Conservation (phyloP, 1,140 invertebrate species). For the Telenomus remus region DNA sequence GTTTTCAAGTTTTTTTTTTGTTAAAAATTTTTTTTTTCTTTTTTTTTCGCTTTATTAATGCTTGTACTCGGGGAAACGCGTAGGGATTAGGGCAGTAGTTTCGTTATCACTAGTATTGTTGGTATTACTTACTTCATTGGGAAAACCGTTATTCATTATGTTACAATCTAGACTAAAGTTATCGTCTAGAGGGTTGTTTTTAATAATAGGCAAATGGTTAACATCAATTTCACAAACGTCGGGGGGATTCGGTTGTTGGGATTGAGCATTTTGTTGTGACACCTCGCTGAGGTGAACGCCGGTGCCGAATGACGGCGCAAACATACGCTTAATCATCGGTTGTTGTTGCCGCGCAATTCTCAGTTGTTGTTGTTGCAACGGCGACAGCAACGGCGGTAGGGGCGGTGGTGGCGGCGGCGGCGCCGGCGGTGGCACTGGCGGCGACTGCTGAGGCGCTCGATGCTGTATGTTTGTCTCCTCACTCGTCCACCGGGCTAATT, state of each 20-base stretch:
- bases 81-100: constrained; percentile 73
- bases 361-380: constrained; percentile 51
- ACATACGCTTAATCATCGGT: constrained; percentile 64
- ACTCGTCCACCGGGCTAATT: constrained; percentile 93
- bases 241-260: constrained; percentile 67
- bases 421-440: constrained; percentile 53
- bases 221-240: constrained; percentile 70
- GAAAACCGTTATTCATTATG: constrained; percentile 71
- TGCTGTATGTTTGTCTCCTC: constrained; percentile 84
- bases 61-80: constrained; percentile 76
- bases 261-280: constrained; percentile 69
- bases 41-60: constrained; percentile 68
- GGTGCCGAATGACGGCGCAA: constrained; percentile 67
- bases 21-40: constrained; percentile 17
- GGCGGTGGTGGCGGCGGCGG: constrained; percentile 9
- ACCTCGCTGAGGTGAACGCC: constrained; percentile 66
- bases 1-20: constrained; percentile 14
- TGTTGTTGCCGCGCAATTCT: constrained; percentile 48
- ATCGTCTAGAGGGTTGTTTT: constrained; percentile 72
- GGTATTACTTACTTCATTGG: constrained; percentile 70
- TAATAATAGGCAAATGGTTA: constrained; percentile 72
- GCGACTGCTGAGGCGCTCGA: constrained; percentile 68
- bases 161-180: constrained; percentile 75
- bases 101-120: constrained; percentile 73
- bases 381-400: constrained; percentile 40